A percentile compares a stretch with the other conserved stretches of the same genome.
phyloP scores from a whole-genome alignment of 2,113 vertebrate genomes.

The Campylorhamphus procurvoides region DNA sequence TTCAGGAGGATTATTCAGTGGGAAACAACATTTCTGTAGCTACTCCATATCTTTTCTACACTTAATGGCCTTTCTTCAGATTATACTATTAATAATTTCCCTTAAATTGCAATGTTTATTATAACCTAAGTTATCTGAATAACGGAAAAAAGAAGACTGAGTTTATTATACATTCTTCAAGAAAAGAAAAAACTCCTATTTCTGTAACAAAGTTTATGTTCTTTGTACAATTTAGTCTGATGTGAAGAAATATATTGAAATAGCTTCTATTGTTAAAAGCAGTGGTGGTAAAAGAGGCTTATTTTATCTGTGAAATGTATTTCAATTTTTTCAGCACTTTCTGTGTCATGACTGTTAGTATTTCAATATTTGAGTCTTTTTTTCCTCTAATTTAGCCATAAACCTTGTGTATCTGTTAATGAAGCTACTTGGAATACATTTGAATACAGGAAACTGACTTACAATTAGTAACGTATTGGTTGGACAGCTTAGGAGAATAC shows the following conservation, averaged over 20 bases:
- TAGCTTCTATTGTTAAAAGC: background rate
- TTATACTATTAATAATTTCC: background rate
- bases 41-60: background rate
- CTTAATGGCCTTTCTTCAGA: slow-evolving; percentile 2
- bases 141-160: background rate
- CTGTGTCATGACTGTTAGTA: background rate
- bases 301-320: background rate
- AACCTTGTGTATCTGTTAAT: background rate
- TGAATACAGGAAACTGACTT: background rate
- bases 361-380: background rate
- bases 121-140: background rate
- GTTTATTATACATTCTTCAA: background rate
- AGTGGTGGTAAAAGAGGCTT: background rate
- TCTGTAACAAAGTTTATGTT: background rate
- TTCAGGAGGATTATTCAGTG: background rate
- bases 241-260: background rate
- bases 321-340: background rate
- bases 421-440: background rate
- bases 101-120: background rate
- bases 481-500: background rate
- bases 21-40: background rate
- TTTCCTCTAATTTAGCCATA: background rate
- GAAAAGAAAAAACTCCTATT: background rate
- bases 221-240: background rate
- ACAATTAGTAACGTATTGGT: fast-evolving